A percentile compares a stretch with the other conserved stretches of the same genome.
Evolutionary conservation across 2,888 invertebrate species (phyloP).

Genomic region (Automeris io): DNA sequence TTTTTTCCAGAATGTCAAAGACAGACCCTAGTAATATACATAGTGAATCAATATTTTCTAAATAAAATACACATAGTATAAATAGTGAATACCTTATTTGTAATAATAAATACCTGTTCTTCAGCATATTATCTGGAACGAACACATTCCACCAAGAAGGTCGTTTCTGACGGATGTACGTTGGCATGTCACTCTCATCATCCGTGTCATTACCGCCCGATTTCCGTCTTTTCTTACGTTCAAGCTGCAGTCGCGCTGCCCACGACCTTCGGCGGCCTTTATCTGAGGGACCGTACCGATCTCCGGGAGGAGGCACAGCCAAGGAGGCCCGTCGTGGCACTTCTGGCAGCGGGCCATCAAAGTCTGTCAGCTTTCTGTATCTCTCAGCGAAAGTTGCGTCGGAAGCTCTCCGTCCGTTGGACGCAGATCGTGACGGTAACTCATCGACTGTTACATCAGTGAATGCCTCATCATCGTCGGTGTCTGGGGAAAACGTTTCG

Average conservation of each 20-base stretch:
- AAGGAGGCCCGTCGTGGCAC: constrained; percentile 64
- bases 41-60: too few relatives aligned
- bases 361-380: constrained; percentile 63
- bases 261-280: constrained; percentile 80
- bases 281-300: constrained; percentile 51
- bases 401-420: constrained; percentile 67
- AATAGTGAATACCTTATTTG: too few relatives aligned
- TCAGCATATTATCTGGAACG: constrained; percentile 84
- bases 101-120: constrained; percentile 82
- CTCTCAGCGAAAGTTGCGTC: constrained; percentile 65
- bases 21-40: too few relatives aligned
- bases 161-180: constrained; percentile 81
- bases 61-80: too few relatives aligned
- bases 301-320: constrained; percentile 53
- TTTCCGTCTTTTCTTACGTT: constrained; percentile 75
- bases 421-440: constrained; percentile 35
- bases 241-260: constrained; percentile 73
- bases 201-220: constrained; percentile 68
- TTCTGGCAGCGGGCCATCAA: constrained; percentile 59
- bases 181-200: constrained; percentile 56
- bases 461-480: constrained; percentile 63
- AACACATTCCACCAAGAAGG: constrained; percentile 95
- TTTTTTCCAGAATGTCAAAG: too few relatives aligned
- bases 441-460: constrained; percentile 41
- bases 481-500: constrained; percentile 47